Conservation (phyloP, 2,113 vertebrate genomes). For the Passer montanus region DNA sequence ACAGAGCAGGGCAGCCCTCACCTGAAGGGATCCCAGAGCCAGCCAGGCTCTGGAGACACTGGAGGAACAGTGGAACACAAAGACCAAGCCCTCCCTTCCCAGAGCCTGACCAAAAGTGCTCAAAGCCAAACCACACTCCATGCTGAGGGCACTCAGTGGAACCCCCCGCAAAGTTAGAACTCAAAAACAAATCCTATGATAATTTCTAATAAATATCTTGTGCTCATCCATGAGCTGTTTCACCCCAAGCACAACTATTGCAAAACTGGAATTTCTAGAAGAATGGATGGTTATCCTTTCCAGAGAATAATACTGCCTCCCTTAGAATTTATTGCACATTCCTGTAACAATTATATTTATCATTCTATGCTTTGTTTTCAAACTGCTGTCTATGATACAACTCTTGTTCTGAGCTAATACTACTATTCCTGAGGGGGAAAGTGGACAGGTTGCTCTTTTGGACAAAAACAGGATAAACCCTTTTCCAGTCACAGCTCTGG, state of each 20-base stretch:
- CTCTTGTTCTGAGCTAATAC: not conserved
- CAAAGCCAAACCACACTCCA: fast-evolving
- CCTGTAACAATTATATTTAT: not conserved
- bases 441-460: not conserved
- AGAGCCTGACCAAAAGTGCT: not conserved
- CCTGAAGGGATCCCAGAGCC: not conserved
- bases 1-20: not conserved
- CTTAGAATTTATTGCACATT: not conserved
- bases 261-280: not conserved
- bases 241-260: not conserved
- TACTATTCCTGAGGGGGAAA: fast-evolving
- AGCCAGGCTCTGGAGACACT: not conserved
- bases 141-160: not conserved
- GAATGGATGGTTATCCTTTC: not conserved
- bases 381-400: not conserved
- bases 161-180: not conserved
- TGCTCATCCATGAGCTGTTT: not conserved
- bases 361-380: not conserved
- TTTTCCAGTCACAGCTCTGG: not conserved
- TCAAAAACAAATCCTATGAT: not conserved
- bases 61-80: not conserved
- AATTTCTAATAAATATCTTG: not conserved
- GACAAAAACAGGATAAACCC: not conserved
- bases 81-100: not conserved
- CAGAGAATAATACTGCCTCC: not conserved